Evolutionary conservation across 2,797 vertebrate genomes (phyloP), one percentile per base, ranked within the genome.

Genomic region (Semaprochilodus insignis): DNA sequence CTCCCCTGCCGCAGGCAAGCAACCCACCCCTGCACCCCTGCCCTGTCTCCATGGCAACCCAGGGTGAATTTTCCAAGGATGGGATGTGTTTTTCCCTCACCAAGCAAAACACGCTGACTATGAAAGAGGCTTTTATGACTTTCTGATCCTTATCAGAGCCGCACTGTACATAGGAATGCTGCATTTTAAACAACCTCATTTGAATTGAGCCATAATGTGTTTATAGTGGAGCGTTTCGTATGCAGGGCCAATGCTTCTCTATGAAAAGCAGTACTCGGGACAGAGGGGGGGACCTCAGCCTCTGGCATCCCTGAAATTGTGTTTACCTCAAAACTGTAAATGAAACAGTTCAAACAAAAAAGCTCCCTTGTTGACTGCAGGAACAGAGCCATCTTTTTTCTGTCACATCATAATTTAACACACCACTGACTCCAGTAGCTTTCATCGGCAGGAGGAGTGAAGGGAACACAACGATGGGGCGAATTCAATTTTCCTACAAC

Each of bases 331-430:
- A 83, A 55, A 87, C 85, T 85, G 85, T 83, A 79, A 90, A 81
- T 88, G 83, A 85, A 65, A 69, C 83, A 34, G 83, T 80, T 90
- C 80, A 87, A 86, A 84, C 75, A 80, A 83, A 80, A n/a, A 74
- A 57, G 82, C 87, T 81, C 52, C 77, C 78, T 85, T 88, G 72
- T 84, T 85, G 62, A 48, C 60, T 69, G 87, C 78, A 31, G 83
- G 83, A 87, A 86, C 23, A 83, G 81, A 91, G 80, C 79, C 27
- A 21, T 81, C 78, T 78, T 74, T 31, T 89, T 89, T 89, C 78
- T 75, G 82, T 52, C 78, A 80, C 88, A 91, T 90, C 80, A 90
- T 86, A 81, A 90, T 88, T 86, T 90, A 87, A 86, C 90, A 88
- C 78, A 60, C 73, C 83, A 80, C 69, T 83, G 83, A 88, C 74